Percentiles rank a stretch among this genome's conserved stretches.
These are phyloP conservation scores for Spinus pinus DNA, from an alignment of 2,797 vertebrate species.

Conservation along the genomic window DNA sequence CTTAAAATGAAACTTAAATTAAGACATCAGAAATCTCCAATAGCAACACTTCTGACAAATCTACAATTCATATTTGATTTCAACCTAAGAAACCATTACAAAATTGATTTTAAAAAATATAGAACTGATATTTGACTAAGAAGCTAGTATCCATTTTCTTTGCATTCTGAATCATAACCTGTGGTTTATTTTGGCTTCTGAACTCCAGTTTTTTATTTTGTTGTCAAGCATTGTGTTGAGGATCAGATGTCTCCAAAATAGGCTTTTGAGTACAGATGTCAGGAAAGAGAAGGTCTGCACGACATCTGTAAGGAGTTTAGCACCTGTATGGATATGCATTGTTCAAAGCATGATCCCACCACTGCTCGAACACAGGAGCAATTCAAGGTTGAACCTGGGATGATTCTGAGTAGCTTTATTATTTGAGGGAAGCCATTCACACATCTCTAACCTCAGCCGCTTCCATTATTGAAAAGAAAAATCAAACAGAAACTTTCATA, in stretches of 20 bases:
- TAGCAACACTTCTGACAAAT: neutral
- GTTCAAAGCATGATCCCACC: neutral
- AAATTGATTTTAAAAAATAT: neutral
- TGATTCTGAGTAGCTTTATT: neutral
- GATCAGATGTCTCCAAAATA: neutral
- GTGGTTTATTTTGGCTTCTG: neutral
- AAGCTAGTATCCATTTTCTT: neutral
- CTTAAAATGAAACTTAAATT: neutral
- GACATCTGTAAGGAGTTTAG: neutral
- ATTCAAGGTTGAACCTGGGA: neutral
- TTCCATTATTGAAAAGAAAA: neutral
- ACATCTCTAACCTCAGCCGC: neutral
- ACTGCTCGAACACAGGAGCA: neutral
- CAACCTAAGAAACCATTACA: neutral
- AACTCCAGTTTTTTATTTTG: neutral
- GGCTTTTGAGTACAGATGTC: neutral
- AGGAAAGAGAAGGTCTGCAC: neutral
- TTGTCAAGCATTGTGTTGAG: neutral
- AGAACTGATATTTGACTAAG: neutral
- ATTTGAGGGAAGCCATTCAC: neutral
- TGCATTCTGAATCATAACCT: neutral
- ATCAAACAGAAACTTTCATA: neutral
- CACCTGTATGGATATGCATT: accelerated
- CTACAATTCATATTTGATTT: neutral
- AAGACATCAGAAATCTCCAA: neutral